Percentiles rank a stretch among this genome's conserved stretches.
Evolutionary conservation across 2,113 vertebrate species (phyloP).

Genomic region (Vulpes vulpes): DNA sequence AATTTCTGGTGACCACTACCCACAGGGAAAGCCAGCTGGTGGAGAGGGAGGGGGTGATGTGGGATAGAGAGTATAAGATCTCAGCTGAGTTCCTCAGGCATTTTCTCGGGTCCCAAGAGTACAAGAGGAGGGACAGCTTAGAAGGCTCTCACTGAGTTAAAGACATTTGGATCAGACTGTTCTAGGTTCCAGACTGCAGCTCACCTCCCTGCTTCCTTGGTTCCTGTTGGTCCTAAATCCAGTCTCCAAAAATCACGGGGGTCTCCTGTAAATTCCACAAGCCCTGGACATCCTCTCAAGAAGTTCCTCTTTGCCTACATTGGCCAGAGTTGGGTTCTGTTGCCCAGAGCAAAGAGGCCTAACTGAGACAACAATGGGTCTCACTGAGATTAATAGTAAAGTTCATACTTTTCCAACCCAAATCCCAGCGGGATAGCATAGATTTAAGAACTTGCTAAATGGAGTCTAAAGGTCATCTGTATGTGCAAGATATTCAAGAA

Average conservation of each 20-base stretch:
- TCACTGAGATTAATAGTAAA: not conserved
- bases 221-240: not conserved
- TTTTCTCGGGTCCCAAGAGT: not conserved
- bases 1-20: not conserved
- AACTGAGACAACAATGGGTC: not conserved
- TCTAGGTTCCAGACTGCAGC: not conserved
- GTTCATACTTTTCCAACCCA: not conserved
- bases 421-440: not conserved
- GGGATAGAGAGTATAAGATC: not conserved
- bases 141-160: not conserved
- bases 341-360: not conserved
- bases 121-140: not conserved
- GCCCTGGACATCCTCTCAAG: not conserved
- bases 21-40: not conserved
- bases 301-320: not conserved
- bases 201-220: not conserved
- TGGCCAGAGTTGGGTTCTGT: not conserved
- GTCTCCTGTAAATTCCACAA: not conserved
- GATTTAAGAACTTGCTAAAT: conserved; percentile 22
- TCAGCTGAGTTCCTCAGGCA: not conserved
- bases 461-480: conserved; percentile 6
- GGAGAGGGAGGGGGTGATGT: not conserved
- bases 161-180: not conserved
- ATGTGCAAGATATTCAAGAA: not conserved
- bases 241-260: too few species aligned